Evolutionary conservation across 2,113 vertebrate species (phyloP).

Genomic region (Poeciliopsis turrubarensis): DNA sequence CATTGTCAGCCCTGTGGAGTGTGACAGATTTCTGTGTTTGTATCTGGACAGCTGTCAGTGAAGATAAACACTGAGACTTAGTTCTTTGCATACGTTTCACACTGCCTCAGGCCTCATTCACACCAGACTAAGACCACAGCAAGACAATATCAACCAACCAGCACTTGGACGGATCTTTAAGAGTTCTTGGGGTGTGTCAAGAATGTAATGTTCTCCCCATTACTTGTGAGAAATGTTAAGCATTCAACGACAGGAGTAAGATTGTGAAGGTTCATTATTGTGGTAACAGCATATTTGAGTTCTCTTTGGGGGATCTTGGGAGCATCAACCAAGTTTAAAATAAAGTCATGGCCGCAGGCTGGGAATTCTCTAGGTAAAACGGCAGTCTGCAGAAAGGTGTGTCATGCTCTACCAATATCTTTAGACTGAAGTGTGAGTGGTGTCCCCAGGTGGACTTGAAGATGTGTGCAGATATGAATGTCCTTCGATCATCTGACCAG

Average conservation of each 20-base stretch:
- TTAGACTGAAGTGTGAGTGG: no score
- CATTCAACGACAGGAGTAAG: background rate
- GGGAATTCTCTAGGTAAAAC: background rate
- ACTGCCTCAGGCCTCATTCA: constrained; percentile 12
- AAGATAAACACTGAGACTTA: constrained; percentile 26
- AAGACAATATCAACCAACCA: background rate
- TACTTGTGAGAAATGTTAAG: background rate
- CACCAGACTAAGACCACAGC: background rate
- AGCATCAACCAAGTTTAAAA: background rate
- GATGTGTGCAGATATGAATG: no score
- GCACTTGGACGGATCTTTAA: background rate
- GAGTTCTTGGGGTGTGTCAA: background rate
- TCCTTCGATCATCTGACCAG: no score
- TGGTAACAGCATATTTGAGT: background rate
- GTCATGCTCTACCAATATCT: no score
- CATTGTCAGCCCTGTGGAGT: constrained; percentile 24
- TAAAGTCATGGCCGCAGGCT: background rate
- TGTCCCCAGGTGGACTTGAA: no score
- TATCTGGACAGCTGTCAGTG: constrained; percentile 55
- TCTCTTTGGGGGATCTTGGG: background rate
- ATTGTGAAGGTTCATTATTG: background rate
- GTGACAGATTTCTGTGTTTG: constrained; percentile 45
- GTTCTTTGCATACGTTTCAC: constrained; percentile 21
- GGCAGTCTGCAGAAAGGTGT: no score
- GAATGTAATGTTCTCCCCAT: background rate